These are phyloP conservation scores for Thaumatotibia leucotreta DNA, from an alignment of 1,140 invertebrate genomes.

Conservation along the genomic window DNA sequence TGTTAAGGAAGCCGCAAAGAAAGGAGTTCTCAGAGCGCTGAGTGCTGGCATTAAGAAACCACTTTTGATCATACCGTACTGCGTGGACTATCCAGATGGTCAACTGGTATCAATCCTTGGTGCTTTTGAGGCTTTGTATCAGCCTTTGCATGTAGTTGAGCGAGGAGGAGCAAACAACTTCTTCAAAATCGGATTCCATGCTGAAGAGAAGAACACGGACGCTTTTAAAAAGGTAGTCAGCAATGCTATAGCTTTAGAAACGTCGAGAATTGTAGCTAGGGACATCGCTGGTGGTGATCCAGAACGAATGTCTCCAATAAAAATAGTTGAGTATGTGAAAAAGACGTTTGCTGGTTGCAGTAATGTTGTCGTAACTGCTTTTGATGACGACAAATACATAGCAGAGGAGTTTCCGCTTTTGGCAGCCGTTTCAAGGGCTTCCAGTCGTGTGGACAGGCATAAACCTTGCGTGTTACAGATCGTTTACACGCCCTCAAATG, in stretches of 20 bases:
- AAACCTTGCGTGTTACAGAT: conserved; percentile 88
- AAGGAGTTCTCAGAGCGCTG: conserved; percentile 73
- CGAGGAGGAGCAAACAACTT: conserved; percentile 77
- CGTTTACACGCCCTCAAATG: conserved; percentile 85
- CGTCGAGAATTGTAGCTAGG: conserved; percentile 58
- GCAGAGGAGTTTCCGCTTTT: conserved; percentile 92
- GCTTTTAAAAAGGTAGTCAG: conserved; percentile 68
- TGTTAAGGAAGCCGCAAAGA: conserved; percentile 61
- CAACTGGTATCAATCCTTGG: conserved; percentile 87
- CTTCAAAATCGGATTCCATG: conserved; percentile 69
- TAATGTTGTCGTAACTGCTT: conserved; percentile 83
- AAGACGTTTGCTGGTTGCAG: conserved; percentile 79
- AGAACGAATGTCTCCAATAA: conserved; percentile 92
- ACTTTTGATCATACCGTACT: conserved; percentile 78
- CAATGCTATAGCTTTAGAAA: conserved; percentile 84
- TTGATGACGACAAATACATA: conserved; percentile 82
- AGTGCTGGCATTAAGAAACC: conserved; percentile 85
- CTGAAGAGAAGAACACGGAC: conserved; percentile 54
- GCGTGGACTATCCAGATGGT: conserved; percentile 76
- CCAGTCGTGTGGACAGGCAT: conserved; percentile 87
- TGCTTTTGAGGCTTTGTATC: conserved; percentile 90
- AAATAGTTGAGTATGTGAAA: conserved; percentile 85
- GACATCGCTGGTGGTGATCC: conserved; percentile 88
- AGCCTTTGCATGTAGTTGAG: conserved; percentile 90
- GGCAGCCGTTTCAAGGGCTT: conserved; percentile 92